Base-by-base conservation (phyloP, 1,140 invertebrate species). In the Tribolium castaneum region DNA sequence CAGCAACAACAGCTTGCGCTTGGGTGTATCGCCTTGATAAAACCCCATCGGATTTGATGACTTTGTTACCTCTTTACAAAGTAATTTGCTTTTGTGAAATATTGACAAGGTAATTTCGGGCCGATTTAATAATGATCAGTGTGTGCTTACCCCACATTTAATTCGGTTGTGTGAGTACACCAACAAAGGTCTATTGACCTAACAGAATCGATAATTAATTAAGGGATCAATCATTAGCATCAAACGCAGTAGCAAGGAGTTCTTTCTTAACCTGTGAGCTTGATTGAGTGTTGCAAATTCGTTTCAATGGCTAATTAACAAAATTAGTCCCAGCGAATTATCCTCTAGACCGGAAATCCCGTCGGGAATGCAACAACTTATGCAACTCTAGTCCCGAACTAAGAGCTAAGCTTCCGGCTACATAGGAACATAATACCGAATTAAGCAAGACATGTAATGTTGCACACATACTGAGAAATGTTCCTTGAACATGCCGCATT, bases 241-340 rank as follows among this genome's bases (percentile, higher is more conserved):
- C 51, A 52, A 52, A 19, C 51, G 51, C 51, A 52, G 25, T 30
- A 30, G 6, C 25, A 30, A 30, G 4, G 25, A 6, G 0, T 30
- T 6, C 6, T 30, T 30, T 30, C 25, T 30, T 30, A 6, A 30
- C 1, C 3, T 16, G 16, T 19, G 13, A 6, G 35, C 34, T 30
- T 35, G 59, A 66, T 66, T 66, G 59, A 66, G 59, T 66, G 59
- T 66, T 66, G n/a, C 59, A 22, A 66, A 34, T 39, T 66, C 59
- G n/a, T 66, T 66, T 66, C 59, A 35, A 66, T 66, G 59, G 30
- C n/a, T 30, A 79, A 79, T 79, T 79, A 79, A 75, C 70, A 66
- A 79, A 80, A 80, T 80, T 78, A 75, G 79, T 66, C 70, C 51
- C 25, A 70, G 75, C 75, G 73, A 56, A 77, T 80, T 80, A 80